Conservation (phyloP, 2,113 vertebrate genomes). For the Cheirogaleus medius region DNA sequence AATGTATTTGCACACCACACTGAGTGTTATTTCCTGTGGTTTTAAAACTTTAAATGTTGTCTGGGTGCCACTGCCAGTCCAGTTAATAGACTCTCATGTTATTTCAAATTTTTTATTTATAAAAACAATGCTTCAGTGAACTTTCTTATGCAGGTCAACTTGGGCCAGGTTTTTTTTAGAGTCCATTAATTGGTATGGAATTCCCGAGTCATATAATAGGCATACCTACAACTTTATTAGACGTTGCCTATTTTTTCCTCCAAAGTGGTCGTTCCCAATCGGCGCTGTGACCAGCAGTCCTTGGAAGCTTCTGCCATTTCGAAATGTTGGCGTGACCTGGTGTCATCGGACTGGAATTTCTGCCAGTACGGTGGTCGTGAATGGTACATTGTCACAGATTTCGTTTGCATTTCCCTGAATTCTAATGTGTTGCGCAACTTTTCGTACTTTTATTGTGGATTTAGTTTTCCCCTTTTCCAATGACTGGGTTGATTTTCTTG, state of each 20-base stretch:
- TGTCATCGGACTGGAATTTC: too few species aligned
- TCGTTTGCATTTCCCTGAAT: background rate
- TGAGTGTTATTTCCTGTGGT: background rate
- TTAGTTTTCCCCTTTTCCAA: background rate
- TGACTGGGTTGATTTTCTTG: background rate
- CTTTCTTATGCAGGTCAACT: background rate
- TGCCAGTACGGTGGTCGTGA: rapidly evolving
- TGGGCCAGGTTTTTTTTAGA: background rate
- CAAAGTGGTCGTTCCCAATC: background rate
- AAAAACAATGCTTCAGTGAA: background rate
- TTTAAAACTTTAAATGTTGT: background rate
- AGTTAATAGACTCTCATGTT: background rate
- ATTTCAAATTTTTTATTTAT: background rate
- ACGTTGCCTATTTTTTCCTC: background rate
- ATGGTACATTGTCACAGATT: too few species aligned
- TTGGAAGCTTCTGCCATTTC: background rate
- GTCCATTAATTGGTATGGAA: background rate
- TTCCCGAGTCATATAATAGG: background rate
- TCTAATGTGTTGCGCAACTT: background rate
- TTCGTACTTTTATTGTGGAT: background rate
- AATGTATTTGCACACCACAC: too few species aligned
- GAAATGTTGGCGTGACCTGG: background rate
- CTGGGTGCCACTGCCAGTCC: too few species aligned
- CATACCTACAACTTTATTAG: background rate
- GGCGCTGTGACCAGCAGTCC: background rate